Base-by-base conservation (phyloP, 1,140 invertebrate species). In the Gerris buenoi region DNA sequence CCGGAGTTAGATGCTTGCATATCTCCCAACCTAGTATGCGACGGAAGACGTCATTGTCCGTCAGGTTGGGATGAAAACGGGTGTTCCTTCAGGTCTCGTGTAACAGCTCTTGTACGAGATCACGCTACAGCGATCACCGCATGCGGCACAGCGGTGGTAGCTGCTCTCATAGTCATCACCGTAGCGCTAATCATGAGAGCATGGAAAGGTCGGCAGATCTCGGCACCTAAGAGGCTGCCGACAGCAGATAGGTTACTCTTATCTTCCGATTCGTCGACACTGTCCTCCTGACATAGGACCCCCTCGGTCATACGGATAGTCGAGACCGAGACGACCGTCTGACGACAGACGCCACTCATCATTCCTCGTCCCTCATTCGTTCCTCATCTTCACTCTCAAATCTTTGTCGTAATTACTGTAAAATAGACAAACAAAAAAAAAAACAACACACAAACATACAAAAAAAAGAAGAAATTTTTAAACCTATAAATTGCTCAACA, bases 1-100 rank as follows among this genome's bases (percentile, higher is more conserved):
- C 91, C 91, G 10, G 91, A 94, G 76, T 78, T 95, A 67, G 88
- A 91, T 73, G 91, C 91, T 25, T 95, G 92, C 75, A 94, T 94
- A 68, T 88, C 87, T 70, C 79, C 87, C 2, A 83, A 84, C 60
- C 78, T 95, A 29, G 93, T 91, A 90, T 95, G 91, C 76, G 90
- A 95, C 76, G 91, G 91, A 56, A 83, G 83, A 70, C 78, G 84
- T 28, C 88, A 92, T 76, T 93, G 90, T 75, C 90, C 90, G 22
- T 91, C 89, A 2, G 90, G 90, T 13, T 88, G 85, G 73, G 90
- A 92, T 73, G 90, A 93, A 77, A 83, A 83, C 13, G 63, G 26
- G 3, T 64, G 29, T 26, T 64, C 29, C 3, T 22, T 14, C 5
- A 2, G 13, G 10, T 23, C 22, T 27, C 63, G n/a, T 5, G 22